These are phyloP conservation scores for Solenopsis invicta DNA, from an alignment of 1,140 invertebrate species.

Conservation along the genomic window DNA sequence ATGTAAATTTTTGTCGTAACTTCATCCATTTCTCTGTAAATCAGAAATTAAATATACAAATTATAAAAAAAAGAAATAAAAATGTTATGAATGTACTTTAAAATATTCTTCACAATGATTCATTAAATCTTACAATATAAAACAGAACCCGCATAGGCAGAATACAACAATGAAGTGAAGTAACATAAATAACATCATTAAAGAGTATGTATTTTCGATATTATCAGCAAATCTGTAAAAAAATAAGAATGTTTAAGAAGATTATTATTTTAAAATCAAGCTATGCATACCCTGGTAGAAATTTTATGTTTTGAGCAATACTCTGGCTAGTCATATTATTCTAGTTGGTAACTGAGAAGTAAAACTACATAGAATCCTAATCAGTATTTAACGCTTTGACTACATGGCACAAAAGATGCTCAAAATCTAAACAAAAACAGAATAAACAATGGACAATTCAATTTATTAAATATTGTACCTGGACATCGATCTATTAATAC, in stretches of 20 bases:
- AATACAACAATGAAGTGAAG: background rate
- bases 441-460: no score
- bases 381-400: no score
- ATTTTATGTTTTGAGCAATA: no score
- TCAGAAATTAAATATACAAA: background rate
- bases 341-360: no score
- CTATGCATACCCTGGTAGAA: no score
- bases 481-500: no score
- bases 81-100: background rate
- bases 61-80: background rate
- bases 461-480: no score
- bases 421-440: no score
- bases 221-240: background rate
- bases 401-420: no score
- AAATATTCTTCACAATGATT: background rate
- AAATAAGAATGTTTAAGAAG: background rate
- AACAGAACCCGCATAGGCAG: background rate
- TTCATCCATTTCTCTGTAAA: background rate
- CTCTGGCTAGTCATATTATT: no score
- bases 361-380: no score
- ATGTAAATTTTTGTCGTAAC: background rate
- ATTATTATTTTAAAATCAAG: background rate
- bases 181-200: background rate
- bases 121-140: background rate
- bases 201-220: conserved; percentile 1